These are phyloP conservation scores for Diarsia dahlii DNA, from an alignment of 2,888 invertebrate genomes.

Conservation along the genomic window DNA sequence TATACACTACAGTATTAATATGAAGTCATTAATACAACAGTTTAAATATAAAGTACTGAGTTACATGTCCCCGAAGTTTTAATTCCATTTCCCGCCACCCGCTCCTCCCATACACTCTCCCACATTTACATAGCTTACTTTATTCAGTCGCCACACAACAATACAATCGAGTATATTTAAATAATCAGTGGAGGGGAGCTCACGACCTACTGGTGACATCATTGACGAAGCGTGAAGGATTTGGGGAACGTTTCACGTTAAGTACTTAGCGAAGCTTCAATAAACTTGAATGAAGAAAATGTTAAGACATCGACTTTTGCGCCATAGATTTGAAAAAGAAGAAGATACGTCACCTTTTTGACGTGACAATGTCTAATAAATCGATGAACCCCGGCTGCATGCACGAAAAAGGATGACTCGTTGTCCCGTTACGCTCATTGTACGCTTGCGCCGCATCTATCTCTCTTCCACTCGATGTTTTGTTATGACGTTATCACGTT, in stretches of 20 bases:
- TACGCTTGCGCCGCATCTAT: no score
- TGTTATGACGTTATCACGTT: no score
- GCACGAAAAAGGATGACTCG: no score
- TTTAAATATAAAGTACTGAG: background rate
- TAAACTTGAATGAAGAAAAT: constrained; percentile 6
- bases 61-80: background rate
- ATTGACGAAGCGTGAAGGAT: constrained; percentile 34
- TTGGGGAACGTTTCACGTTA: constrained; percentile 4
- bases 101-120: constrained; percentile 34
- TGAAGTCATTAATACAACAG: no score
- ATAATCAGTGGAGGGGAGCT: constrained; percentile 74
- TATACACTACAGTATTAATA: no score
- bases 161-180: constrained; percentile 78
- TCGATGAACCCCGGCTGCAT: no score
- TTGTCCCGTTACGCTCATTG: no score
- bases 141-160: constrained; percentile 79
- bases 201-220: constrained; percentile 51
- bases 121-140: constrained; percentile 80
- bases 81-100: constrained; percentile 19
- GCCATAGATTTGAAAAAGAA: background rate
- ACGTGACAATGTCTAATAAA: no score
- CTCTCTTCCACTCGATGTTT: no score
- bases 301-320: background rate
- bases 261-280: constrained; percentile 9
- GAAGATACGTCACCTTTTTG: background rate